A percentile compares a stretch with the other conserved stretches of the same genome.
phyloP scores from a whole-genome alignment of 2,113 vertebrate species.

The Rissa tridactyla region DNA sequence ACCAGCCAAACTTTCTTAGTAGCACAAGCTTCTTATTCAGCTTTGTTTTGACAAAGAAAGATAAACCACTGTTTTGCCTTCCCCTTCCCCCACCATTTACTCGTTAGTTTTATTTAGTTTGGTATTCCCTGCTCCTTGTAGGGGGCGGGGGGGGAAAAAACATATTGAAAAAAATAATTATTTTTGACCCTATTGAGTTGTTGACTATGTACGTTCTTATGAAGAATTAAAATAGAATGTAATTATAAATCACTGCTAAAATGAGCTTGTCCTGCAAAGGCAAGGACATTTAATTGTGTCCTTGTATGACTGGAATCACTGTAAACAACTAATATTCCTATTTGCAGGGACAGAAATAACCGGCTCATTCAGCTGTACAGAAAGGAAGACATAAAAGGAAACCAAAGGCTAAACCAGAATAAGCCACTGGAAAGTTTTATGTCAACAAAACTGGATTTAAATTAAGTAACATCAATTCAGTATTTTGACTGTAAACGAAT shows the following conservation, averaged over 20 bases:
- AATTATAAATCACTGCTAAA: conserved; percentile 42
- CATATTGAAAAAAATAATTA: background rate
- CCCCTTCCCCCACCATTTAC: conserved; percentile 2
- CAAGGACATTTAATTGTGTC: conserved; percentile 45
- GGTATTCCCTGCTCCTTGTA: background rate
- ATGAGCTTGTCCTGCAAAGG: conserved; percentile 5
- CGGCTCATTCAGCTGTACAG: conserved; percentile 35
- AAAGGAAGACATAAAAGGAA: conserved; percentile 65
- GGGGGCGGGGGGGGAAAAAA: background rate
- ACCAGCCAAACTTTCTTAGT: background rate
- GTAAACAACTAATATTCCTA: conserved; percentile 60
- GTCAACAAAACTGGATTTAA: conserved; percentile 48
- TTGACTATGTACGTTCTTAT: background rate
- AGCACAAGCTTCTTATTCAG: conserved; percentile 66
- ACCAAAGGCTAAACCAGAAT: conserved; percentile 52
- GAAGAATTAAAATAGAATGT: conserved; percentile 20
- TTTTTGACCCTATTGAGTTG: background rate
- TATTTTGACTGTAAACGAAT: conserved; percentile 49
- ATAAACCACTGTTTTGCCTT: conserved; percentile 50
- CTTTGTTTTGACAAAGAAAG: conserved; percentile 58
- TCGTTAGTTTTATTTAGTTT: conserved; percentile 1
- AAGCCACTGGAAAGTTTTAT: conserved; percentile 59
- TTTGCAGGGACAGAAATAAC: conserved; percentile 53
- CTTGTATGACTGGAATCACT: conserved; percentile 42
- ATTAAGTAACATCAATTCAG: conserved; percentile 44